Evolutionary conservation across 2,888 invertebrate genomes (phyloP), one percentile per base, ranked within the genome.

Genomic region (Caenorhabditis sp.): DNA sequence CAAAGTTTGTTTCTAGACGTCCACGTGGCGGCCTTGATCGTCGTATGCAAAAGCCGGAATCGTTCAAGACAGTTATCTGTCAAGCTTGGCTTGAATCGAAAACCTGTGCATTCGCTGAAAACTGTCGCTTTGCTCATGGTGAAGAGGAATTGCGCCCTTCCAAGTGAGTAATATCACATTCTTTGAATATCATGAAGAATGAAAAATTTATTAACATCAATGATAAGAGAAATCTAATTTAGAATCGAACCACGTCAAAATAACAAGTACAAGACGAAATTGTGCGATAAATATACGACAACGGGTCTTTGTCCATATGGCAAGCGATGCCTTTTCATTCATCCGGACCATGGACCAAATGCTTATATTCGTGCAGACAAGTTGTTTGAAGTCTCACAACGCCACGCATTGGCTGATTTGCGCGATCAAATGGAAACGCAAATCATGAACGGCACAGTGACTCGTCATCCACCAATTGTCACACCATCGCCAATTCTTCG

Each of bases 11-110:
- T 56, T 36, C 10, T 56, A 59, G 59, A 58, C 17, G 49, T 21
- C 59, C 54, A 20, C 70, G 63, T 17, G 63, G 65, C 17, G 43
- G 43, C 17, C 8, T 17, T 10, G 74, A 74, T 14, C 36, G 70
- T 54, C 70, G 74, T n/a, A 67, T 67, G 67, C 78, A 81, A 17
- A 78, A 79, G 52, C 85, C 84, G 5, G 87, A 87, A 43, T 83
- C 85, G 8, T 87, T 84, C 81, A 87, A 87, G 69, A 87, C 87
- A 7, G 87, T 87, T 8, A 87, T 87, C 79, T 87, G 87, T 63
- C 85, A 80, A 66, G 84, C 85, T 7, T 87, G 84, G 84, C 75
- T 85, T 12, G 85, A 86, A 63, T 78, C 82, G 20, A 76, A 75
- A 38, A 76, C 72, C 17, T 85, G 85, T 75, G 65, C 77, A 7